Percentiles rank a stretch among this genome's conserved stretches.
These are phyloP conservation scores for Rotaria macrura DNA, from an alignment of 2,888 invertebrate species.

Conservation along the genomic window DNA sequence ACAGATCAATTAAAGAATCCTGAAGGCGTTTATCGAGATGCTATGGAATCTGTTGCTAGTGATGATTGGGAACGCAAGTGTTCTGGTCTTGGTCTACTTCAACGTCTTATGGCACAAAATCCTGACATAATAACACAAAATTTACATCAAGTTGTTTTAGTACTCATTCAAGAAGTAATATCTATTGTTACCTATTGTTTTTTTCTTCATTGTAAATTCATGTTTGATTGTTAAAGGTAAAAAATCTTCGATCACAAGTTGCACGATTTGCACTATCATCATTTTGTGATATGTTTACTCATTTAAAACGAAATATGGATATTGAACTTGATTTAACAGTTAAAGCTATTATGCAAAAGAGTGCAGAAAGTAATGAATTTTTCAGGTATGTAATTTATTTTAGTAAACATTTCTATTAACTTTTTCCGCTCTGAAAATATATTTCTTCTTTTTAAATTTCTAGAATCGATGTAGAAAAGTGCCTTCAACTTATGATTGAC, in stretches of 20 bases:
- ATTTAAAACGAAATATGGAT: slow-evolving; percentile 55
- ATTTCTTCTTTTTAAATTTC: slow-evolving; percentile 44
- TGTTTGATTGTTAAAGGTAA: slow-evolving; percentile 56
- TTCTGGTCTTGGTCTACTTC: slow-evolving; percentile 45
- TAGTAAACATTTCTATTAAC: no score
- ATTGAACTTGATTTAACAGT: slow-evolving; percentile 74
- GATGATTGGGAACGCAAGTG: slow-evolving; percentile 43
- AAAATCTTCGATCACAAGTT: slow-evolving; percentile 74
- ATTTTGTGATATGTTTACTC: slow-evolving; percentile 66
- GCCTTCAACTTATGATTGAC: slow-evolving; percentile 70
- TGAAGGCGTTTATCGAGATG: slow-evolving; percentile 27
- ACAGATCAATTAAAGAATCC: slow-evolving; percentile 32
- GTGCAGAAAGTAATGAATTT: slow-evolving; percentile 80
- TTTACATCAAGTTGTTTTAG: slow-evolving; percentile 46
- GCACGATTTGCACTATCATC: slow-evolving; percentile 75
- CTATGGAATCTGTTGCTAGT: slow-evolving; percentile 22
- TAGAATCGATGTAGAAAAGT: slow-evolving; percentile 71
- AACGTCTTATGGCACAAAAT: slow-evolving; percentile 45
- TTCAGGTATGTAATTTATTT: neutral
- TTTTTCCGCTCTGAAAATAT: no score
- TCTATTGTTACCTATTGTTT: no score
- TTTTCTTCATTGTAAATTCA: no score
- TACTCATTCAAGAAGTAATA: slow-evolving; percentile 57
- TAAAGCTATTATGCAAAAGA: slow-evolving; percentile 68
- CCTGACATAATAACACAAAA: slow-evolving; percentile 43